These are phyloP conservation scores for Pristionchus japonicus DNA, from an alignment of 2,888 invertebrate species.

Conservation along the genomic window DNA sequence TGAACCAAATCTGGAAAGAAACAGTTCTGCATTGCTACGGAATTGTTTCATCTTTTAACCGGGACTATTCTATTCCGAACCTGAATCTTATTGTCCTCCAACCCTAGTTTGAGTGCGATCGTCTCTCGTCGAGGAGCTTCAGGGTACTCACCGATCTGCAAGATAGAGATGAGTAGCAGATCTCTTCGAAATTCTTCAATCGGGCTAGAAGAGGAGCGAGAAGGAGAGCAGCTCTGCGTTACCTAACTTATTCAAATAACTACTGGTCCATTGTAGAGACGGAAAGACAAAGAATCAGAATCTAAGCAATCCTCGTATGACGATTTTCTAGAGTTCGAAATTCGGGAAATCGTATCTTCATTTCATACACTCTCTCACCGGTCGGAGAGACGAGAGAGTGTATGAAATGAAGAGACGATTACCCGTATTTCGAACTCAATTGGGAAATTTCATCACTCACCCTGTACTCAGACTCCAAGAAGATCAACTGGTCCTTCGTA, in stretches of 20 bases:
- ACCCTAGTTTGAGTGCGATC: background rate
- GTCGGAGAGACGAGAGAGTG: too few relatives aligned
- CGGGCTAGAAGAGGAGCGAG: too few relatives aligned
- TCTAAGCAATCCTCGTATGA: too few relatives aligned
- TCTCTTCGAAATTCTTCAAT: background rate
- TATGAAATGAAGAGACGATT: too few relatives aligned
- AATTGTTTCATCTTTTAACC: background rate
- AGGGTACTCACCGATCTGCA: background rate
- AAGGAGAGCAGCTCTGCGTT: too few relatives aligned
- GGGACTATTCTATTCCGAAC: background rate
- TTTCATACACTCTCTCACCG: too few relatives aligned
- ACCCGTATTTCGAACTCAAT: too few relatives aligned
- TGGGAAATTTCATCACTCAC: background rate
- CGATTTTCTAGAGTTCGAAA: too few relatives aligned
- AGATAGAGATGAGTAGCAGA: background rate
- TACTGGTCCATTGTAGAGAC: too few relatives aligned
- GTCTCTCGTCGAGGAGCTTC: background rate
- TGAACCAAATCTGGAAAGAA: conserved; percentile 25
- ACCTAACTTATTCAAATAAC: too few relatives aligned
- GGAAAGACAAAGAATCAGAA: too few relatives aligned
- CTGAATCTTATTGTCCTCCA: background rate
- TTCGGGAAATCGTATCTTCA: too few relatives aligned
- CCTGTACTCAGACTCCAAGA: background rate
- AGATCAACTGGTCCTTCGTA: background rate
- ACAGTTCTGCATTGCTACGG: background rate